Conservation (phyloP, 2,113 vertebrate species). For the Antennarius striatus region DNA sequence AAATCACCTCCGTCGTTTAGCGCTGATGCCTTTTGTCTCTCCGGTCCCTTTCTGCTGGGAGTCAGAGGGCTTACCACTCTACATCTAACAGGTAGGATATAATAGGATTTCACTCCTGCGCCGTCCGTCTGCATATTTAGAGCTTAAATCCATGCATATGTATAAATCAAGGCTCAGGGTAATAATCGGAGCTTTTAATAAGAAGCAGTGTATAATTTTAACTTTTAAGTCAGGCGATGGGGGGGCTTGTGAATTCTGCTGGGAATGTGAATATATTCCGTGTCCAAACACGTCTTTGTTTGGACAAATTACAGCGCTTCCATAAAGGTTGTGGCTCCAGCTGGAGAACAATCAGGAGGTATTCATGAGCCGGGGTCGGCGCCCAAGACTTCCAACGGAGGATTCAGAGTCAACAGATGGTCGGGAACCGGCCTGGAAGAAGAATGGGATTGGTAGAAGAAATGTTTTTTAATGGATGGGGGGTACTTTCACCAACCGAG, state of each 20-base stretch:
- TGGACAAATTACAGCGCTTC: constrained; percentile 49
- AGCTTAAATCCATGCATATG: constrained; percentile 76
- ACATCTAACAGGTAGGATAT: constrained; percentile 72
- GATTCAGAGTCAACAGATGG: no score
- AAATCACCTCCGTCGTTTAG: constrained; percentile 69
- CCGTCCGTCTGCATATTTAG: constrained; percentile 64
- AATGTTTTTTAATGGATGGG: no score
- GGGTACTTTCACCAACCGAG: no score
- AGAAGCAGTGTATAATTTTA: constrained; percentile 63
- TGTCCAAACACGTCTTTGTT: constrained; percentile 65
- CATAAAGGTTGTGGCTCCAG: not conserved
- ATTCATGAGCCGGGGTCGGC: constrained; percentile 27
- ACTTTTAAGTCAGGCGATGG: constrained; percentile 59
- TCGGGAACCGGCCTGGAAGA: no score
- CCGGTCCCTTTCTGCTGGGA: constrained; percentile 55
- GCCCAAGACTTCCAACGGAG: no score
- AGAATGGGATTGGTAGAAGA: no score
- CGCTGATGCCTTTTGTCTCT: constrained; percentile 71
- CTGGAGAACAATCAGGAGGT: constrained; percentile 33
- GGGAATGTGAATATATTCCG: constrained; percentile 43
- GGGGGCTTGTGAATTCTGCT: constrained; percentile 3
- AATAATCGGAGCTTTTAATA: constrained; percentile 70
- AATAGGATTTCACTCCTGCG: constrained; percentile 73
- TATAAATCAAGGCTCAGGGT: constrained; percentile 73
- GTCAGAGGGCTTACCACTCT: constrained; percentile 69